phyloP scores from a whole-genome alignment of 2,797 vertebrate genomes.

The Micropoecilia bifurca region DNA sequence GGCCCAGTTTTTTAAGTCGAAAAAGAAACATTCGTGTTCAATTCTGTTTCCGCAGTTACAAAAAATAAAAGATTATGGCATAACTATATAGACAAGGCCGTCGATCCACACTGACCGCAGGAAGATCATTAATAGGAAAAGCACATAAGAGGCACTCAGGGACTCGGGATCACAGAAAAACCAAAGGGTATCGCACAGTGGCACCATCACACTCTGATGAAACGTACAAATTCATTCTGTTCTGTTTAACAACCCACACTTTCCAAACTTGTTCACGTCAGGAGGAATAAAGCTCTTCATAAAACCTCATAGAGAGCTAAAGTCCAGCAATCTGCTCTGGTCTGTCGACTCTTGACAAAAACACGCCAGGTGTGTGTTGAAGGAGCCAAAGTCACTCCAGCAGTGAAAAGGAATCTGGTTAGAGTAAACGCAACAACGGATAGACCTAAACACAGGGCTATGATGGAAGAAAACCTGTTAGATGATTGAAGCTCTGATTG shows the following conservation, averaged over 20 bases:
- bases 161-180: neutral
- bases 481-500: neutral
- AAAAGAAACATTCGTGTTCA: neutral
- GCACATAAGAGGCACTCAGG: neutral
- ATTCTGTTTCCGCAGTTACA: neutral
- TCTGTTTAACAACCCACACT: neutral
- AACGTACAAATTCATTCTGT: neutral
- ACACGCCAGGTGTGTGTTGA: neutral
- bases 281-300: neutral
- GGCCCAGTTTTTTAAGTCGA: neutral
- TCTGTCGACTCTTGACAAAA: neutral
- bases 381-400: neutral
- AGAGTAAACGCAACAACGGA: neutral
- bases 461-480: neutral
- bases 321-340: neutral
- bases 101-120: neutral
- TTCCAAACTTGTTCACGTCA: neutral
- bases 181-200: neutral
- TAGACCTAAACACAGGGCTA: neutral
- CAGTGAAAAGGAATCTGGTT: neutral
- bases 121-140: neutral
- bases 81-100: neutral
- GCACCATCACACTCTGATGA: neutral
- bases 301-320: neutral
- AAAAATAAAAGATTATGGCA: neutral